Evolutionary conservation across 2,888 invertebrate species (phyloP), one percentile per base, ranked within the genome.

Genomic region (Drosophila paranaensis): DNA sequence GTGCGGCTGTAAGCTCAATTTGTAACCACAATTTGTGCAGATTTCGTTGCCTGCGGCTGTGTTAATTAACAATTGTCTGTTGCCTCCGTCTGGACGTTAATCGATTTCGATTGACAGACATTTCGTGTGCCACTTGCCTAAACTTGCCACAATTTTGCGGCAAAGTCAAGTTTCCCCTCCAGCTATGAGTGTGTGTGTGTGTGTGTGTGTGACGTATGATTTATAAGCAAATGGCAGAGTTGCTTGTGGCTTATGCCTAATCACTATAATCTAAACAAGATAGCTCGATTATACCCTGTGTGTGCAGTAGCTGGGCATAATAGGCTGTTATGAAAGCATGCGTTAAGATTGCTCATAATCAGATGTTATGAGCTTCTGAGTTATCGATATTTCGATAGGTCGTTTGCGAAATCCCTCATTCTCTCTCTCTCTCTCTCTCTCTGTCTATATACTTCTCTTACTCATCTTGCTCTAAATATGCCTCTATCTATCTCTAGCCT

Each of bases 11-110:
- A 51, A 54, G 64, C 64, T 54, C 74, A 82, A 80, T 82, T 83
- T 80, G 77, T 75, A 55, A 16, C 64, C 58, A 85, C 78, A 71
- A 84, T 79, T 81, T 77, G 67, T 66, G 60, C 46, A 72, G 54
- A 71, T 65, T 71, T 71, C 55, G 62, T 25, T 64, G 76, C 66
- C 63, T n/a, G 43, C 48, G 63, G 68, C 81, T 57, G 80, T 85
- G 77, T 84, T 88, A 79, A 87, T 84, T 73, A 76, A 71, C 79
- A 75, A 69, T 81, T 72, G 81, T 76, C 77, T 60, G 80, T 51
- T 77, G 73, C 60, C 62, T 54, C 27, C 35, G 40, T 58, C 35
- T 46, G 64, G 46, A 65, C 69, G 61, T 73, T 79, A 81, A 79
- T 79, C 81, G 81, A 73, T 74, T 79, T 60, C 39, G 63, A 77